A percentile compares a stretch with the other conserved stretches of the same genome.
These are phyloP conservation scores for Myotis yumanensis DNA, from an alignment of 2,113 vertebrate genomes.

Conservation along the genomic window DNA sequence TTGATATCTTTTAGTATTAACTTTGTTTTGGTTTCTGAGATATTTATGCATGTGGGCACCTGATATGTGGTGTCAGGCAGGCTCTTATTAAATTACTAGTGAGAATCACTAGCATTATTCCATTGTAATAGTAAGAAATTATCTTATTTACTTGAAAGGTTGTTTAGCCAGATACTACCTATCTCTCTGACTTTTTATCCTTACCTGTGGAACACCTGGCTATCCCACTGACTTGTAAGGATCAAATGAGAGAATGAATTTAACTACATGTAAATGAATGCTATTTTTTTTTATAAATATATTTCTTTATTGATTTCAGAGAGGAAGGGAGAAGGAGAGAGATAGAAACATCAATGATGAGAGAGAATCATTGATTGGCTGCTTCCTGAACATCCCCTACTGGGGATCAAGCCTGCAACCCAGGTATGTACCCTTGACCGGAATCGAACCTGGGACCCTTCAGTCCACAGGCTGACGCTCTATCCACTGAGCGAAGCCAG, in stretches of 20 bases:
- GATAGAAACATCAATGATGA: no score
- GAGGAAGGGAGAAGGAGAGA: no score
- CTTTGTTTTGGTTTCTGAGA: conserved; percentile 8
- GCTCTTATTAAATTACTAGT: neutral
- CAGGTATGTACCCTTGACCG: no score
- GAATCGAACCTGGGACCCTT: no score
- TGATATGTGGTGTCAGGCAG: neutral
- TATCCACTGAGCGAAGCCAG: no score
- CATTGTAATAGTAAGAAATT: neutral
- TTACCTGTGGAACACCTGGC: neutral
- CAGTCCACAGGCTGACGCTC: no score
- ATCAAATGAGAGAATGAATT: conserved; percentile 34
- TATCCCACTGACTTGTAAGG: neutral
- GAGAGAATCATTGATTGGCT: no score
- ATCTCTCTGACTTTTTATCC: neutral
- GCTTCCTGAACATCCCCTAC: no score
- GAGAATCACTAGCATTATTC: neutral
- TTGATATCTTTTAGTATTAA: neutral
- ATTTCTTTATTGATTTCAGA: no score
- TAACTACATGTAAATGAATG: conserved; percentile 5
- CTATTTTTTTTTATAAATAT: no score
- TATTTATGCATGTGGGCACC: neutral
- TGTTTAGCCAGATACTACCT: neutral
- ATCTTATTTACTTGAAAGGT: neutral
- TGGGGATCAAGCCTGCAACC: no score